These are phyloP conservation scores for Umimayanthus chanpuru DNA, from an alignment of 92 coral and sea anemone genomes.

Conservation along the genomic window DNA sequence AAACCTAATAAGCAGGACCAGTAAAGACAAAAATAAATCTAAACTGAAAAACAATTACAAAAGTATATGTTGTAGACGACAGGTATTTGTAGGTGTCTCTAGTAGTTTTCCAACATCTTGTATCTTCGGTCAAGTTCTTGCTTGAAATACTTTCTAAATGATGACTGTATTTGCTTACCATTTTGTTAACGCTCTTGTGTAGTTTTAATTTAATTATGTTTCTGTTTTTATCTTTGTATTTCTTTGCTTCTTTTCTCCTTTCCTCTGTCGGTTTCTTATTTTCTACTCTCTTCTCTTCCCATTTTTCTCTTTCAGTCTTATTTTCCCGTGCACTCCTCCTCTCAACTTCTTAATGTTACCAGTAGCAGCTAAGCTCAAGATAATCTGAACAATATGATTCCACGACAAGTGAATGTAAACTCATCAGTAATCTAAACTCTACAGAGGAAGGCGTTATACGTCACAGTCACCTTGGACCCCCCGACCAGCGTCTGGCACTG, in stretches of 20 bases:
- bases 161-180: background rate
- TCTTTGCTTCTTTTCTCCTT: background rate
- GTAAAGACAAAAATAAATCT: background rate
- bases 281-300: background rate
- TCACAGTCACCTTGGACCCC: slow-evolving; percentile 76
- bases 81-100: background rate
- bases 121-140: background rate
- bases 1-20: background rate
- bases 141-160: background rate
- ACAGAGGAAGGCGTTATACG: slow-evolving; percentile 58
- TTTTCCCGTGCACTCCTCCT: no score
- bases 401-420: background rate
- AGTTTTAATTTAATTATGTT: background rate
- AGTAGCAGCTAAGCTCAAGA: no score
- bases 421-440: background rate
- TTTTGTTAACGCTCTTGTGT: background rate
- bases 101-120: background rate
- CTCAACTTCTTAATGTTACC: no score
- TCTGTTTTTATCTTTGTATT: background rate
- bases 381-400: background rate
- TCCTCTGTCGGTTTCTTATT: background rate
- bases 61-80: background rate
- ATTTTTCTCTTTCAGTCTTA: background rate
- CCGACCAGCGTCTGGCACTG: slow-evolving; percentile 90
- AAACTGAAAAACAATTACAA: background rate